Evolutionary conservation across 2,888 invertebrate species (phyloP).

Genomic region (Urechis unicinctus): DNA sequence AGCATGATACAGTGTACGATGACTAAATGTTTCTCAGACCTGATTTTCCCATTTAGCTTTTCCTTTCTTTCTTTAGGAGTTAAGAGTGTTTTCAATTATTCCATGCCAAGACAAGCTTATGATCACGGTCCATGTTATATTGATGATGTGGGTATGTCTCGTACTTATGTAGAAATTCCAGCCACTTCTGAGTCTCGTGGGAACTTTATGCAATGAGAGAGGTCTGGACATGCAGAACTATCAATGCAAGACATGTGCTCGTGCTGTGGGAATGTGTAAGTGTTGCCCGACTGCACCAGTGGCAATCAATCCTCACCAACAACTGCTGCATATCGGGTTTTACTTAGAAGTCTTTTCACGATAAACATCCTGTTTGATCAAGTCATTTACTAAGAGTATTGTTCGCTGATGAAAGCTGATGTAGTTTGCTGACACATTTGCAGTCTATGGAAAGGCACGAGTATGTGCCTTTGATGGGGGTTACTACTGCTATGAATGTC

Average conservation of each 20-base stretch:
- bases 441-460: slow-evolving; percentile 54
- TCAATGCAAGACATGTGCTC: slow-evolving; percentile 67
- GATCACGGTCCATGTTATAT: no score
- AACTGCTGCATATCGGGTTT: no score
- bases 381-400: no score
- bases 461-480: slow-evolving; percentile 80
- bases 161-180: background rate
- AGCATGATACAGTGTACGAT: no score
- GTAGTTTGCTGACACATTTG: slow-evolving; percentile 10
- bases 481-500: slow-evolving; percentile 86
- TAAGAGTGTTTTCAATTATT: background rate
- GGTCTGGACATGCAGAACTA: slow-evolving; percentile 83
- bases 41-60: no score
- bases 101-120: no score
- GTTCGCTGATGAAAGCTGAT: background rate
- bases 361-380: no score
- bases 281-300: slow-evolving; percentile 8
- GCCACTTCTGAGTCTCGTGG: background rate
- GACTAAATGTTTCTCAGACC: no score
- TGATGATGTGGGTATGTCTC: no score
- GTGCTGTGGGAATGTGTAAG: slow-evolving; percentile 45
- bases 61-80: slow-evolving; percentile 23
- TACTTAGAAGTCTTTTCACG: no score
- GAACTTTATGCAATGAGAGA: slow-evolving; percentile 56
- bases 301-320: no score